Base-by-base conservation (phyloP, 2,113 vertebrate species). In the Strix uralensis region DNA sequence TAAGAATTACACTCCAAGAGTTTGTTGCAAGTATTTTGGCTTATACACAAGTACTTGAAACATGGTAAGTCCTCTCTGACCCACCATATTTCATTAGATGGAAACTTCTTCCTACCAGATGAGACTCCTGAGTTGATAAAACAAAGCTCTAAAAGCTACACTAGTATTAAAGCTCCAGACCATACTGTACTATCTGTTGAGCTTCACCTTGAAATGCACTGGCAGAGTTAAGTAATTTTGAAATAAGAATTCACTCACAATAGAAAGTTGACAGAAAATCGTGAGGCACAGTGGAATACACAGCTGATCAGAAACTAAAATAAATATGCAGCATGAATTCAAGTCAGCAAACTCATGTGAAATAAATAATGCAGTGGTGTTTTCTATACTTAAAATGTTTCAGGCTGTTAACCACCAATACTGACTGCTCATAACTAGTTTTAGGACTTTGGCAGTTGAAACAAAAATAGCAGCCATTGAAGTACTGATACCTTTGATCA, bases 401-500 rank as follows among this genome's bases (percentile, higher is more conserved):
- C 7, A 5, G 63, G 38, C 63, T 83, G 74, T 67, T 94, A 92
- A 88, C 36, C 75, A 90, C 42, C 67, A 58, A 83, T 73, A 77
- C 54, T 73, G 85, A 66, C 67, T 77, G 36, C 54, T 75, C 61
- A 81, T 30, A 95, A 75, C 36, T 29, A 47, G 52, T 73, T 93
- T 88, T 34, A 86, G 32, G 67, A 71, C 55, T 83, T 46, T 8
- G 42, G 38, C 71, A 88, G 29, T 20, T 90, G 51, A 90, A 93
- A 74, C 51, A 88, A 78, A 81, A 94, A 90, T 22, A 83, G 59
- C 63, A 96, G 42, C 71, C 55, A 90, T 1, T 96, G 62, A 94
- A 80, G 55, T 26, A 81, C 81, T 47, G 51, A 38, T 77, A 94
- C 16, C 66, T 96, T 95, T 93, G 79, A 96, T 93, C 36, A 38